Conservation (phyloP, 2,113 vertebrate species). For the Pagrus major region DNA sequence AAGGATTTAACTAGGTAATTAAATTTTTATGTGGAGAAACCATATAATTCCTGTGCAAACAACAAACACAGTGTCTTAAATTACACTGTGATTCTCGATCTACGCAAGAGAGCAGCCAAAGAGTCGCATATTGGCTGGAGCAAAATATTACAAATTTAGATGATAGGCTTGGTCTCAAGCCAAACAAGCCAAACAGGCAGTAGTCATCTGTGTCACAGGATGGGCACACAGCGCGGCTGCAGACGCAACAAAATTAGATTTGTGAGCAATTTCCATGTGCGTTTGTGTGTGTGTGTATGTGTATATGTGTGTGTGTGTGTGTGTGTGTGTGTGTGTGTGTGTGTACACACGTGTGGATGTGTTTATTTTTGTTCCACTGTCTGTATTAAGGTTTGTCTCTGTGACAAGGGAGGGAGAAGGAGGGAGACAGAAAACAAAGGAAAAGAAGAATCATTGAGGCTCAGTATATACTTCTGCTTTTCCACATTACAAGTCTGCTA, state of each 20-base stretch:
- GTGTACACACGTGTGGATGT: not conserved
- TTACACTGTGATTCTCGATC: not conserved
- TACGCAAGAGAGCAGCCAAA: not conserved
- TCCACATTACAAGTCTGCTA: not conserved
- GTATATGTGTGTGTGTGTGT: not conserved
- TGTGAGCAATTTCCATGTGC: constrained; percentile 6
- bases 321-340: not conserved
- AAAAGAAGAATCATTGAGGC: not conserved
- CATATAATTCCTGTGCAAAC: not conserved
- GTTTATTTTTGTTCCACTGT: not conserved
- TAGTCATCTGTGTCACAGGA: not conserved
- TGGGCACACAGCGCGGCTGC: not conserved
- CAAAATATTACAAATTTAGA: not conserved
- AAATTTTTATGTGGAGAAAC: no score
- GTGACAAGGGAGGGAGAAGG: no score
- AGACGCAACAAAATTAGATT: constrained; percentile 13
- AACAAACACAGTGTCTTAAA: not conserved
- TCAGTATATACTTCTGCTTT: not conserved
- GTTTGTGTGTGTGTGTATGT: not conserved
- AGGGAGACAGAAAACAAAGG: not conserved
- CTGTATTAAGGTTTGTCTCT: not conserved
- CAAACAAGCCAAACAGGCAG: not conserved
- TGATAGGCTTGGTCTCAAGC: not conserved
- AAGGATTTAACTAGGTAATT: no score
- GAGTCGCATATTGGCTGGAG: no score